These are phyloP conservation scores for Myripristis jacobus DNA, from an alignment of 2,797 vertebrate species.

Conservation along the genomic window DNA sequence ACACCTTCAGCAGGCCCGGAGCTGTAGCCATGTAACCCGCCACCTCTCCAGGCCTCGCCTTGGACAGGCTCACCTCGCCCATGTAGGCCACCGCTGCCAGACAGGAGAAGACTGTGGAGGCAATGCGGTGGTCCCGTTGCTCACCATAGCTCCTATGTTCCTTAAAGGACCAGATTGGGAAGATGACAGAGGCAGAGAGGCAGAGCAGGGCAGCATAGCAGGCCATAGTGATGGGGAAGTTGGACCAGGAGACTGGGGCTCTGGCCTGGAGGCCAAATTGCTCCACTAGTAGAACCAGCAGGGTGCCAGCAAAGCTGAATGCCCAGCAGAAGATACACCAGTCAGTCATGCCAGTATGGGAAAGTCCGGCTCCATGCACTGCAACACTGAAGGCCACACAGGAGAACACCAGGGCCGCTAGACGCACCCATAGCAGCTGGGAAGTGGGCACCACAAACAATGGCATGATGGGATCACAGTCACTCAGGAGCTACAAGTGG, in stretches of 20 bases:
- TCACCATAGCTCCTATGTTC: fast-evolving
- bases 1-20: constrained; percentile 90
- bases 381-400: constrained; percentile 87
- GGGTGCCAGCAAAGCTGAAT: constrained; percentile 87
- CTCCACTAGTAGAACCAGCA: constrained; percentile 88
- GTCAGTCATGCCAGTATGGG: constrained; percentile 47
- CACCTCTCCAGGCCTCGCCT: constrained; percentile 88
- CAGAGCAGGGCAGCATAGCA: constrained; percentile 88
- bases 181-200: constrained; percentile 89
- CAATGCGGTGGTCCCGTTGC: constrained; percentile 71
- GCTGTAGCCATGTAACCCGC: constrained; percentile 92
- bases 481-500: not conserved
- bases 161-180: constrained; percentile 83
- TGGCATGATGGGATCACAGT: constrained; percentile 75
- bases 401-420: constrained; percentile 84
- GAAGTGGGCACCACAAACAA: constrained; percentile 71
- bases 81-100: constrained; percentile 86
- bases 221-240: constrained; percentile 90
- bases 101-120: constrained; percentile 88
- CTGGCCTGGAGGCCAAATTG: constrained; percentile 80
- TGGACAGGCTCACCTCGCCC: constrained; percentile 86
- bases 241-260: constrained; percentile 88
- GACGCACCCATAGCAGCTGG: constrained; percentile 83
- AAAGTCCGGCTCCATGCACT: constrained; percentile 17
- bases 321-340: constrained; percentile 93